Evolutionary conservation across 2,888 invertebrate genomes (phyloP).

Genomic region (Leucophenga maculata): DNA sequence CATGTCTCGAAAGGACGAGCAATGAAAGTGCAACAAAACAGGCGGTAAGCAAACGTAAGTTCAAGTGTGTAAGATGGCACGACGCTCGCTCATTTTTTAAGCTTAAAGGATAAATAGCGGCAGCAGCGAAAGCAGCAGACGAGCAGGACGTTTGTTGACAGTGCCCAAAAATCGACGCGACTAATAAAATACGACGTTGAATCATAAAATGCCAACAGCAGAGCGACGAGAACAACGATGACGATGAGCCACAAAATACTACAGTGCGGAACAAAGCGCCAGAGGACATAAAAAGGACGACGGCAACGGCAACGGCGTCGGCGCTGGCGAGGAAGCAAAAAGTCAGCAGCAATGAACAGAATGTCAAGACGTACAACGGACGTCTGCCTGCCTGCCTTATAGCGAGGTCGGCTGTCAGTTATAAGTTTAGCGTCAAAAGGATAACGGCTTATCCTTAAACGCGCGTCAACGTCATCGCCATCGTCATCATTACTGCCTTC

Average conservation of each 20-base stretch:
- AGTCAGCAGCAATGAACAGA: not conserved
- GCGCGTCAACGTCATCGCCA: constrained; percentile 17
- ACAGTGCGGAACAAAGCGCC: not conserved
- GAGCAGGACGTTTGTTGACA: not conserved
- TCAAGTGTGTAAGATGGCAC: not conserved
- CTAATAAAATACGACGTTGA: constrained; percentile 49
- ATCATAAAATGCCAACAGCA: constrained; percentile 39
- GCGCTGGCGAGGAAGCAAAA: not conserved
- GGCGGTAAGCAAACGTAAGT: too few relatives aligned
- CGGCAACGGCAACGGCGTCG: not conserved
- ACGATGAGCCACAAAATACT: not conserved
- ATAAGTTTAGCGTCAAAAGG: constrained; percentile 29
- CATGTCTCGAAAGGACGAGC: not conserved
- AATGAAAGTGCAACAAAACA: constrained; percentile 1
- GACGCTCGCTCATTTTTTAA: not conserved
- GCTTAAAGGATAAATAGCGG: constrained; percentile 3
- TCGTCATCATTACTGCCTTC: not conserved
- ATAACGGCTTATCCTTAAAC: constrained; percentile 39
- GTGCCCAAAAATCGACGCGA: constrained; percentile 39
- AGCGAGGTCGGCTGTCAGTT: constrained; percentile 14
- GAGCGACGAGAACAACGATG: not conserved
- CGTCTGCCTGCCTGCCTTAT: not conserved
- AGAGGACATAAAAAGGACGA: constrained; percentile 6
- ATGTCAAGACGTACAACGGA: not conserved
- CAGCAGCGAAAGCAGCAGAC: not conserved